A percentile compares a stretch with the other conserved stretches of the same genome.
These are phyloP conservation scores for Rhincodon typus DNA, from an alignment of 2,797 vertebrate species.

Conservation along the genomic window DNA sequence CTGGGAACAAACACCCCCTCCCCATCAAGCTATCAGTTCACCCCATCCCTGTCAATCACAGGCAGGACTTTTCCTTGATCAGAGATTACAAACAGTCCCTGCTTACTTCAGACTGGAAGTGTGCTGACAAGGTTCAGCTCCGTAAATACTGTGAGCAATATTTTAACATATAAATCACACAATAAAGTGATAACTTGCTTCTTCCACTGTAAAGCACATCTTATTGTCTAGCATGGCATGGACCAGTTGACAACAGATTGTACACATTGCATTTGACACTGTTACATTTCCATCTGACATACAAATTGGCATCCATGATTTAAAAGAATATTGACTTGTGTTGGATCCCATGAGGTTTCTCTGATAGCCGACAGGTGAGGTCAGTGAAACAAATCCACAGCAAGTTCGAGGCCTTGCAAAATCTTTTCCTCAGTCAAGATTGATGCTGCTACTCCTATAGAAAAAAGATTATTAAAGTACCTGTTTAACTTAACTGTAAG, in stretches of 20 bases:
- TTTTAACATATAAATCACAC: neutral
- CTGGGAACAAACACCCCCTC: neutral
- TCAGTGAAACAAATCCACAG: neutral
- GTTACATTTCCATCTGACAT: neutral
- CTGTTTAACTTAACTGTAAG: neutral
- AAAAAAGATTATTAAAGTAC: neutral
- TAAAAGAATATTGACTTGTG: neutral
- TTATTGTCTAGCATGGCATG: neutral
- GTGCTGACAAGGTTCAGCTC: neutral
- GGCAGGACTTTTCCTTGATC: too few species aligned
- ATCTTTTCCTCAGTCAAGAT: neutral
- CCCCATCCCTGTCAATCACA: too few species aligned
- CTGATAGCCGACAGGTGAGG: neutral
- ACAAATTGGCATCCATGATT: neutral
- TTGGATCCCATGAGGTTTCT: neutral
- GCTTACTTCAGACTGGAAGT: too few species aligned
- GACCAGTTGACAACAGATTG: neutral
- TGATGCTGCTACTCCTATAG: neutral
- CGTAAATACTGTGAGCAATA: neutral
- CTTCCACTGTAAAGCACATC: neutral
- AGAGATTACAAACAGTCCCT: too few species aligned
- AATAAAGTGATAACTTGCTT: too few species aligned
- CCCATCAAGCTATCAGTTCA: too few species aligned
- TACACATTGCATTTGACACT: neutral
- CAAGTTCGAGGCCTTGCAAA: neutral